Conservation (phyloP, 2,888 invertebrate genomes). For the Eucera pruinosa region DNA sequence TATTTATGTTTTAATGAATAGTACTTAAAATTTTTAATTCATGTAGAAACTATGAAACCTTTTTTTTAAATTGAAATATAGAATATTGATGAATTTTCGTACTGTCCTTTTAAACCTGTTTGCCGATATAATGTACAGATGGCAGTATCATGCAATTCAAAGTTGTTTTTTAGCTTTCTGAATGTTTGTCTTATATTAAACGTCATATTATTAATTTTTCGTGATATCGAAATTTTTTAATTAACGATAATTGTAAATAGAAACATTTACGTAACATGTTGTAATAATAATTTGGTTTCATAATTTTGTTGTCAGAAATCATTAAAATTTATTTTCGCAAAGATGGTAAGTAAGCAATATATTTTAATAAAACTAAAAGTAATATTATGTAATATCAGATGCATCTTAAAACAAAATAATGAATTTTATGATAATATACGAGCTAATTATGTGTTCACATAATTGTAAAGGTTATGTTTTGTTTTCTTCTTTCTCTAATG, state of each 20-base stretch:
- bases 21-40: too few relatives aligned
- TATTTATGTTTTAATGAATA: too few relatives aligned
- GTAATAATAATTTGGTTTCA: background rate
- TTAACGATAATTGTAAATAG: background rate
- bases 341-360: constrained; percentile 37
- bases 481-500: too few relatives aligned
- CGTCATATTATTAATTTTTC: background rate
- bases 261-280: background rate
- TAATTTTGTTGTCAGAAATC: background rate
- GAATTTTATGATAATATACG: background rate
- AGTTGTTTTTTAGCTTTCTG: background rate
- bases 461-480: constrained; percentile 24
- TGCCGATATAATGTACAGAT: background rate
- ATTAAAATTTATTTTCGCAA: background rate
- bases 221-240: background rate
- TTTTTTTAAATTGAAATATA: background rate
- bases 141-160: constrained; percentile 5
- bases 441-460: background rate
- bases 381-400: background rate
- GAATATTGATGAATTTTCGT: background rate
- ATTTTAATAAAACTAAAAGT: background rate
- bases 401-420: background rate
- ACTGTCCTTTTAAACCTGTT: constrained; percentile 10
- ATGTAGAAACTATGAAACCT: too few relatives aligned
- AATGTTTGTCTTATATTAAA: background rate